Evolutionary conservation across 1,140 invertebrate species (phyloP).

Genomic region (Papilio xuthus): DNA sequence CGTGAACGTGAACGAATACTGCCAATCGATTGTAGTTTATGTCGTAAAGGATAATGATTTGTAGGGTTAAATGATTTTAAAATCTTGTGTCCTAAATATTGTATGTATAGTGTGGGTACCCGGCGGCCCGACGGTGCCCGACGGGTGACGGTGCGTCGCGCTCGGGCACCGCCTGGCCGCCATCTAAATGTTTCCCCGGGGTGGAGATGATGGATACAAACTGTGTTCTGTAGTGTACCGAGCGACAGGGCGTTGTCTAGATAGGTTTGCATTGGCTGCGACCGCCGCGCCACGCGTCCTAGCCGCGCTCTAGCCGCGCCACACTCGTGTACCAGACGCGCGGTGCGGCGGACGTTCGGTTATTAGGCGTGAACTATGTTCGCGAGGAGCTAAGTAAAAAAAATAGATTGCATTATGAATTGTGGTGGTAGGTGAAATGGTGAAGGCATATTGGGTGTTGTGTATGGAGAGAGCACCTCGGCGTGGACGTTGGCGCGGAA

Average conservation of each 20-base stretch:
- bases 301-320: conserved; percentile 36
- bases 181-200: conserved; percentile 72
- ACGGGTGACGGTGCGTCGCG: conserved; percentile 55
- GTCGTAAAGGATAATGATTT: conserved; percentile 75
- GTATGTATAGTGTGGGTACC: conserved; percentile 76
- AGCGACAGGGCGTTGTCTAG: conserved; percentile 75
- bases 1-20: conserved; percentile 72
- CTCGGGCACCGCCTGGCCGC: conserved; percentile 49
- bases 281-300: conserved; percentile 42
- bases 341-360: conserved; percentile 44
- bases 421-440: conserved; percentile 64
- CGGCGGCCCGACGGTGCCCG: conserved; percentile 53
- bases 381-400: conserved; percentile 72
- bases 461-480: conserved; percentile 66
- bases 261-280: conserved; percentile 66
- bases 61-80: conserved; percentile 76
- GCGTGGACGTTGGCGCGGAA: neutral
- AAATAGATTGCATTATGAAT: conserved; percentile 77
- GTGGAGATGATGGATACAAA: conserved; percentile 75
- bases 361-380: conserved; percentile 59
- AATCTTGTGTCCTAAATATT: conserved; percentile 77
- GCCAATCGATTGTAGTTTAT: conserved; percentile 80
- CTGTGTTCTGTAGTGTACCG: conserved; percentile 79
- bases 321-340: conserved; percentile 34
- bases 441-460: conserved; percentile 77